A percentile compares a stretch with the other conserved stretches of the same genome.
These are phyloP conservation scores for Cottoperca gobio DNA, from an alignment of 2,797 vertebrate genomes.

Conservation along the genomic window DNA sequence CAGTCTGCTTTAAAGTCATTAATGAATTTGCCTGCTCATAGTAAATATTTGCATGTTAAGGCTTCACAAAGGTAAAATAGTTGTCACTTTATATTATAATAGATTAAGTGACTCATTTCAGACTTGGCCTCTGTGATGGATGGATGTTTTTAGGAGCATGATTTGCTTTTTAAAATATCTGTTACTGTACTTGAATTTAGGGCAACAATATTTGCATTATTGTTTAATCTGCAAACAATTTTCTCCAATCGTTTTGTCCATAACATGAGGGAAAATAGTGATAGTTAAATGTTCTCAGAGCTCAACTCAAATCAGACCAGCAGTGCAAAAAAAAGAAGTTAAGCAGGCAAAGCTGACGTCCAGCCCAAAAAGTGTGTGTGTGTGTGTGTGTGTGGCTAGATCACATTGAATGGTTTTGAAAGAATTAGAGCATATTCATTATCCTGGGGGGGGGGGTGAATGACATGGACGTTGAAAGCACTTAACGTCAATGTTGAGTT, in stretches of 20 bases:
- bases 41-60: neutral
- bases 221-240: neutral
- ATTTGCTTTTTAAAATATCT: neutral
- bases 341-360: constrained; percentile 21
- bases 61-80: neutral
- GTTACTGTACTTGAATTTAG: neutral
- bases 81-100: neutral
- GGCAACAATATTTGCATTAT: neutral
- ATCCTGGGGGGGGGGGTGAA: constrained; percentile 37
- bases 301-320: too few relatives aligned
- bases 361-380: neutral
- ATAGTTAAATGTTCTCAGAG: too few relatives aligned
- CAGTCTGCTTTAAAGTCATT: neutral
- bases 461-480: constrained; percentile 25
- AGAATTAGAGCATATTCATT: constrained; percentile 73
- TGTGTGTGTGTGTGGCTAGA: neutral
- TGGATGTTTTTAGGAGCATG: neutral
- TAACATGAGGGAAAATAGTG: too few relatives aligned
- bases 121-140: neutral
- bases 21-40: neutral
- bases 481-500: constrained; percentile 35
- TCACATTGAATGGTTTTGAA: constrained; percentile 36
- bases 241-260: too few relatives aligned
- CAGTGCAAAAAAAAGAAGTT: too few relatives aligned
- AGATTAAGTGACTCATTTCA: neutral